Evolutionary conservation across 2,797 vertebrate genomes (phyloP).

Genomic region (Scyliorhinus canicula): DNA sequence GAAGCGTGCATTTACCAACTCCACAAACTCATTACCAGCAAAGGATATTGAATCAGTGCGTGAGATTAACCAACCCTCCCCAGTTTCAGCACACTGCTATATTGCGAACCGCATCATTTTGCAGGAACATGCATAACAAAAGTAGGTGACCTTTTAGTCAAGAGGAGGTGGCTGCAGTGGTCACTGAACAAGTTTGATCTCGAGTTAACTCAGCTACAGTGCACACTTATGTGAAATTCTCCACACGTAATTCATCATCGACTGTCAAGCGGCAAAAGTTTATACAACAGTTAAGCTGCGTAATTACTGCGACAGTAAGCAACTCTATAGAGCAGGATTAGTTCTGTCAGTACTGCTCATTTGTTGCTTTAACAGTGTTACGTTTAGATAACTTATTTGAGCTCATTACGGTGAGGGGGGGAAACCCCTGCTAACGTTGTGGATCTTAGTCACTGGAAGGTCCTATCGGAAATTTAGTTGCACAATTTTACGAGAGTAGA

Average conservation of each 20-base stretch:
- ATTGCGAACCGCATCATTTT: neutral
- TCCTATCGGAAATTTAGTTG: neutral
- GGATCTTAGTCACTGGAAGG: neutral
- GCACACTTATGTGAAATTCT: neutral
- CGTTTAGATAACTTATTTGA: neutral
- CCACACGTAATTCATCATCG: neutral
- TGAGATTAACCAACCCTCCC: neutral
- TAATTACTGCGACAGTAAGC: neutral
- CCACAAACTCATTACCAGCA: conserved; percentile 1
- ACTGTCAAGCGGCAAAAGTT: neutral
- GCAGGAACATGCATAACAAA: neutral
- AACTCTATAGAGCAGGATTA: neutral
- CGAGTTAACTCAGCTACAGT: no score
- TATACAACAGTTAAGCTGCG: neutral
- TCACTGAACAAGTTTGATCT: neutral
- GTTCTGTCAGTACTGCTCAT: neutral
- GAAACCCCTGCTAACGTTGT: no score
- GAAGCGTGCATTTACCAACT: no score
- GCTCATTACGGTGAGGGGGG: neutral
- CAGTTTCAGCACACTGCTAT: neutral
- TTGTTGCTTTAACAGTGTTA: neutral
- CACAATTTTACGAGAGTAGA: neutral
- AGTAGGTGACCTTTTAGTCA: conserved; percentile 10
- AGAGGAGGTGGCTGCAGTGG: conserved; percentile 18
- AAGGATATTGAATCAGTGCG: neutral